Conservation (phyloP, 2,888 invertebrate species). For the Eupithecia dodoneata region DNA sequence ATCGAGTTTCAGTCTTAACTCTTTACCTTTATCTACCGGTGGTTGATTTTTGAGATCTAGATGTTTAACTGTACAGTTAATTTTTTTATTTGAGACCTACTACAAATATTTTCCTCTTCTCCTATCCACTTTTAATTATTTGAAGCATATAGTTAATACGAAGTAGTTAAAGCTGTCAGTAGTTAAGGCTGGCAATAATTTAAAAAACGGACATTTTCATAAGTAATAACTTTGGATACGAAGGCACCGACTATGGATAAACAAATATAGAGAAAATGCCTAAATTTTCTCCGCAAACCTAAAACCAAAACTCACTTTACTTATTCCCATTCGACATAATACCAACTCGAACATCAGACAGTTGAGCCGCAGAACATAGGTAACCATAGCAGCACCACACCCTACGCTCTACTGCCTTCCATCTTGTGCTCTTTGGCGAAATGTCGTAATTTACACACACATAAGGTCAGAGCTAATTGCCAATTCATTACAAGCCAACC, state of each 20-base stretch:
- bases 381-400: conserved; percentile 5
- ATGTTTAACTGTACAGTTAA: background rate
- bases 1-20: too few species aligned
- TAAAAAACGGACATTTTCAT: too few species aligned
- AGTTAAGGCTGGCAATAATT: too few species aligned
- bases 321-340: conserved; percentile 1
- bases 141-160: too few species aligned
- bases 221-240: too few species aligned
- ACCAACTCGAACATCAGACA: conserved; percentile 3
- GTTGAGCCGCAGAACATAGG: conserved; percentile 1
- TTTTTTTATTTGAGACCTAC: too few species aligned
- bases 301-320: background rate
- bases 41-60: background rate
- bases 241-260: too few species aligned
- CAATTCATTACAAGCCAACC: conserved; percentile 64
- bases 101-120: too few species aligned
- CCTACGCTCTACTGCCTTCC: conserved; percentile 6
- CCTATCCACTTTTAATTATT: too few species aligned
- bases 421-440: conserved; percentile 29
- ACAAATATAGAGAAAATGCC: too few species aligned
- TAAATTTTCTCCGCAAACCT: background rate
- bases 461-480: conserved; percentile 60
- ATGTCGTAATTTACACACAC: conserved; percentile 46
- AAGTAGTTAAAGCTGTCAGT: too few species aligned
- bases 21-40: too few species aligned